These are phyloP conservation scores for Trichogramma pretiosum DNA, from an alignment of 1,140 invertebrate species.

Conservation along the genomic window DNA sequence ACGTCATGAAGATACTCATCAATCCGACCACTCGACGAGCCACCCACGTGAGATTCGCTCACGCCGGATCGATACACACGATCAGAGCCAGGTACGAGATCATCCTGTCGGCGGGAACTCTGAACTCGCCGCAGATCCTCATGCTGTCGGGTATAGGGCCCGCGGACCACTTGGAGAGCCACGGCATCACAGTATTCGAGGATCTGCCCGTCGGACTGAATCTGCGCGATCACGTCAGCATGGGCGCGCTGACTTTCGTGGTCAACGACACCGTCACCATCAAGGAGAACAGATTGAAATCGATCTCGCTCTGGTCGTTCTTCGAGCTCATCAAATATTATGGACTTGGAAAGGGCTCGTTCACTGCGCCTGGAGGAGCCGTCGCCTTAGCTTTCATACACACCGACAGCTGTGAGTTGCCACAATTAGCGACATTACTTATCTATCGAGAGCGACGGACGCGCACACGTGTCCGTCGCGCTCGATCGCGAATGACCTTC, in stretches of 20 bases:
- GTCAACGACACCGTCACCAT: slow-evolving; percentile 55
- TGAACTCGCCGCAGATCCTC: slow-evolving; percentile 53
- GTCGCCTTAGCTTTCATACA: slow-evolving; percentile 65
- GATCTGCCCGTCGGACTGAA: slow-evolving; percentile 73
- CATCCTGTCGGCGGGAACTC: slow-evolving; percentile 49
- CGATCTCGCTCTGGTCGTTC: slow-evolving; percentile 47
- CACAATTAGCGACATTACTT: too few relatives aligned
- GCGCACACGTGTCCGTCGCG: too few relatives aligned
- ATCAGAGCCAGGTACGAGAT: slow-evolving; percentile 49
- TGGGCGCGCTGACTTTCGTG: slow-evolving; percentile 58
- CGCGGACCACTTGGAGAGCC: slow-evolving; percentile 39
- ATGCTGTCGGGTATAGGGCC: slow-evolving; percentile 56
- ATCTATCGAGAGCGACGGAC: too few relatives aligned
- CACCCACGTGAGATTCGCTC: slow-evolving; percentile 58
- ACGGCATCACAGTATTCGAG: slow-evolving; percentile 48
- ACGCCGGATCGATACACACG: slow-evolving; percentile 25
- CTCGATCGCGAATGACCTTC: too few relatives aligned
- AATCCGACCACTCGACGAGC: slow-evolving; percentile 52
- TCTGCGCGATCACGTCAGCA: slow-evolving; percentile 66
- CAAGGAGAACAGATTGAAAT: slow-evolving; percentile 42
- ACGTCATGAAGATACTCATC: slow-evolving; percentile 59
- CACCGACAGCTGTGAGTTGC: slow-evolving; percentile 31
- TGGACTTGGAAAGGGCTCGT: slow-evolving; percentile 51
- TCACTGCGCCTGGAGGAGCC: slow-evolving; percentile 62
- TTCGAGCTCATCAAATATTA: slow-evolving; percentile 51